These are phyloP conservation scores for Zaprionus gabonicus DNA, from an alignment of 1,140 invertebrate genomes.

Conservation along the genomic window DNA sequence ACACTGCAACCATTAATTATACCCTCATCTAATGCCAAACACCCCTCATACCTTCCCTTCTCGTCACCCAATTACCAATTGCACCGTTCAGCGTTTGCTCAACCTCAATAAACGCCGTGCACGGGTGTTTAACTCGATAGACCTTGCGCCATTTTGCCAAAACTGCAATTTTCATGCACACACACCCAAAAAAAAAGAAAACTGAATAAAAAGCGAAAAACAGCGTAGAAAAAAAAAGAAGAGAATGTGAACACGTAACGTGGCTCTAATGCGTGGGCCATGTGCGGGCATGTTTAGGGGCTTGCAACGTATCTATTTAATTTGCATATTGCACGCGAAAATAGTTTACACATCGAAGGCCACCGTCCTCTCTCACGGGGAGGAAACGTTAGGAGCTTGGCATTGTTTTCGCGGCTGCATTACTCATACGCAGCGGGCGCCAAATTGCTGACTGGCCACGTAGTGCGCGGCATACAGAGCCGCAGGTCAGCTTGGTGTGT, in stretches of 20 bases:
- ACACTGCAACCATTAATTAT: neutral
- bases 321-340: constrained; percentile 77
- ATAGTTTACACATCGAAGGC: constrained; percentile 57
- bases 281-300: neutral
- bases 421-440: constrained; percentile 68
- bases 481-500: constrained; percentile 38
- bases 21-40: neutral
- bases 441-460: constrained; percentile 37
- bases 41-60: neutral
- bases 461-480: constrained; percentile 26
- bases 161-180: constrained; percentile 38
- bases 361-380: no score
- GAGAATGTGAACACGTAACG: constrained; percentile 7
- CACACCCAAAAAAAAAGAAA: constrained; percentile 1
- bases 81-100: neutral
- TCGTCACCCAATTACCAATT: neutral
- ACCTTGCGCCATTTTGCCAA: constrained; percentile 39
- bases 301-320: constrained; percentile 66
- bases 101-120: constrained; percentile 55
- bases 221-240: constrained; percentile 27
- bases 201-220: constrained; percentile 24
- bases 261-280: constrained; percentile 36
- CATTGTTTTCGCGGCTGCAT: constrained; percentile 40
- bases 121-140: constrained; percentile 17
- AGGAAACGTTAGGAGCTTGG: neutral